Conservation (phyloP, 2,888 invertebrate genomes). For the Lepidocyrtoides sp. region DNA sequence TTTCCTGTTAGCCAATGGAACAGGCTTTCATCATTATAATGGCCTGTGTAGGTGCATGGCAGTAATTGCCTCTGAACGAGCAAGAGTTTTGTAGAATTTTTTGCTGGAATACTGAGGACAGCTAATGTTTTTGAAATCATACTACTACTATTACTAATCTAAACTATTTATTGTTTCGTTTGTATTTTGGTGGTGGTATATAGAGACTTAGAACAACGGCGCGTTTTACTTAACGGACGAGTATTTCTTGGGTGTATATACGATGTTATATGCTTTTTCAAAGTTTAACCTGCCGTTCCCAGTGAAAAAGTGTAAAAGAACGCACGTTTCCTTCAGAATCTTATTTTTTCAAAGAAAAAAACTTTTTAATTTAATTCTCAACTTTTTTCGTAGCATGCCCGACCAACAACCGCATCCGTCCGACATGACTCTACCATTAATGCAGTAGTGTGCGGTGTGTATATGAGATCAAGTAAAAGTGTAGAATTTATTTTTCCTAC, state of each 20-base stretch:
- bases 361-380: conserved; percentile 80
- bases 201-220: neutral
- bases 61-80: neutral
- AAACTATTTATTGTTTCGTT: neutral
- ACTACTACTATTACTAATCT: neutral
- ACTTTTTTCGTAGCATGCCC: conserved; percentile 51
- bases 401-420: conserved; percentile 48
- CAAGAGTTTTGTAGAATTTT: neutral
- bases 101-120: neutral
- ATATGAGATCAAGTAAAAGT: too few relatives aligned
- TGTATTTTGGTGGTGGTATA: neutral
- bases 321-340: conserved; percentile 24
- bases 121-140: neutral
- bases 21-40: conserved; percentile 8
- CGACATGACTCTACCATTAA: conserved; percentile 61
- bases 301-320: neutral
- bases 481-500: too few relatives aligned
- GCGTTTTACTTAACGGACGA: too few relatives aligned
- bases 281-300: neutral
- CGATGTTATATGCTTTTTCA: conserved; percentile 16
- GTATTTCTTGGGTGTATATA: too few relatives aligned
- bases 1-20: neutral
- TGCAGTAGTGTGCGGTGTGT: neutral
- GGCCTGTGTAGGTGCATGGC: neutral
- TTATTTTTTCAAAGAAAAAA: conserved; percentile 63